phyloP scores from a whole-genome alignment of 2,113 vertebrate genomes.

The Notiomystis cincta region DNA sequence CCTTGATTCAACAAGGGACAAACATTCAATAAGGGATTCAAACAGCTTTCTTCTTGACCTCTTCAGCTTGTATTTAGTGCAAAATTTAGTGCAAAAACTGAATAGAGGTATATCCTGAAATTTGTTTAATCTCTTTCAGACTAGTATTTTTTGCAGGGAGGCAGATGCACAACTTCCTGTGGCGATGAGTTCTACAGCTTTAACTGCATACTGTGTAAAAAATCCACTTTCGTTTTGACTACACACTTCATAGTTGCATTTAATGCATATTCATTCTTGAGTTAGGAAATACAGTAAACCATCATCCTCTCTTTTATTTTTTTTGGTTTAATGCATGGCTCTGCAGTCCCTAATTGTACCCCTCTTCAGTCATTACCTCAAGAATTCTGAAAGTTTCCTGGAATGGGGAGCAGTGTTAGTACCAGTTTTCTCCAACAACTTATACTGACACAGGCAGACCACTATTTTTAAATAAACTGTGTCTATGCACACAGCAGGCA shows the following conservation, averaged over 20 bases:
- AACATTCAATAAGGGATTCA: not conserved
- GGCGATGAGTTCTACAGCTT: not conserved
- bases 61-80: not conserved
- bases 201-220: not conserved
- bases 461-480: not conserved
- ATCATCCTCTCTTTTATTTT: not conserved
- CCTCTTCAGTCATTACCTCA: not conserved
- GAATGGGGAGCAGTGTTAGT: not conserved
- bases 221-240: not conserved
- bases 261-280: not conserved
- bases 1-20: not conserved
- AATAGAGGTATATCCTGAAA: not conserved
- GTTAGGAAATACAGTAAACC: not conserved
- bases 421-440: not conserved
- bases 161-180: not conserved
- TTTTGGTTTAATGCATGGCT: not conserved
- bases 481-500: not conserved
- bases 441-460: not conserved
- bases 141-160: not conserved
- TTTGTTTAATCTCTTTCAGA: not conserved
- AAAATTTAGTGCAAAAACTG: not conserved
- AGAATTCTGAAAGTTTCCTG: not conserved
- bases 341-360: not conserved
- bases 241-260: not conserved
- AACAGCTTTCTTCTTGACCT: not conserved